A percentile compares a stretch with the other conserved stretches of the same genome.
phyloP scores from a whole-genome alignment of 53 echinoderm and acorn worm species.

The Stichopus horrens region DNA sequence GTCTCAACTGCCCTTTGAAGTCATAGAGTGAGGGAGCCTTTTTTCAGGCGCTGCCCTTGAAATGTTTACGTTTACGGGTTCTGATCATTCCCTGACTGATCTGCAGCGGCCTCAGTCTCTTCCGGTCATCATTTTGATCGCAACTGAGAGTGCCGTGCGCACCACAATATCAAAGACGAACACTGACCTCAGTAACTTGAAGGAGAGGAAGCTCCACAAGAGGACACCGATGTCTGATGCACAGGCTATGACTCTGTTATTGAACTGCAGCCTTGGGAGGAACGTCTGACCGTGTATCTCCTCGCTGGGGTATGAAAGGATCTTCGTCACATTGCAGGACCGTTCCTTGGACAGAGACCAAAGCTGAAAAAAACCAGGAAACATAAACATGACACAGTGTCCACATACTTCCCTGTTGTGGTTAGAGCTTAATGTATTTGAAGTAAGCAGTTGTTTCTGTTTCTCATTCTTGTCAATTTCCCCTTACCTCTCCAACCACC shows the following conservation, averaged over 20 bases:
- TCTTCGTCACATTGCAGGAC: constrained; percentile 49
- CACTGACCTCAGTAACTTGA: constrained; percentile 69
- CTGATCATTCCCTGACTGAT: too few species aligned
- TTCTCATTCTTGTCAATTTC: too few species aligned
- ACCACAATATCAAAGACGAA: neutral
- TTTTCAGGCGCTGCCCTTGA: too few species aligned
- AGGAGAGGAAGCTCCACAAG: constrained; percentile 79
- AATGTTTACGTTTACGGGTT: too few species aligned
- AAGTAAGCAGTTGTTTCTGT: neutral
- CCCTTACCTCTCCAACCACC: too few species aligned
- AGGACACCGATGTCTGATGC: constrained; percentile 86
- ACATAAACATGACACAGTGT: neutral
- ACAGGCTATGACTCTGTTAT: constrained; percentile 69
- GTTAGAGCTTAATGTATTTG: neutral
- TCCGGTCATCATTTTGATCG: too few species aligned
- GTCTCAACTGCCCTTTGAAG: too few species aligned
- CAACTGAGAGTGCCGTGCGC: too few species aligned
- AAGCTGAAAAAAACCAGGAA: constrained; percentile 52
- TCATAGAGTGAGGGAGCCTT: too few species aligned
- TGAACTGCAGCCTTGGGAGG: constrained; percentile 85
- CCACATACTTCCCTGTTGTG: neutral
- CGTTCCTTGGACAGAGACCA: constrained; percentile 63
- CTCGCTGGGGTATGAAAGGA: constrained; percentile 67
- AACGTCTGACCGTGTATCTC: constrained; percentile 69
- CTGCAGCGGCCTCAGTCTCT: too few species aligned